These are phyloP conservation scores for Lamellibrachia luymesi DNA, from an alignment of 1,140 invertebrate species.

Conservation along the genomic window DNA sequence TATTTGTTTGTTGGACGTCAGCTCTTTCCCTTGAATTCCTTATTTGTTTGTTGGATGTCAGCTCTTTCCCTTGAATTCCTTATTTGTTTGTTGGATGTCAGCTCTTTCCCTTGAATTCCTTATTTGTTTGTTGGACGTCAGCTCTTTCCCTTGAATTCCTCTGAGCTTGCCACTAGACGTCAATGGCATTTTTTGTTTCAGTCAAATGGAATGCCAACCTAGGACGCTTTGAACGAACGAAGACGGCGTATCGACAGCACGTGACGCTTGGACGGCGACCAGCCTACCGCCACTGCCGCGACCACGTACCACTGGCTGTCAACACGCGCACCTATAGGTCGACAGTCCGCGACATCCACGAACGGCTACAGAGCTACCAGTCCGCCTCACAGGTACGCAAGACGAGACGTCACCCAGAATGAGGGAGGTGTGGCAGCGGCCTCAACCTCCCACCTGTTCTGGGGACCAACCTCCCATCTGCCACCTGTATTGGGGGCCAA, in stretches of 20 bases:
- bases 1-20: no score
- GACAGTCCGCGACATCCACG: not conserved
- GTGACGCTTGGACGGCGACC: no score
- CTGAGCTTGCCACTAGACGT: not conserved
- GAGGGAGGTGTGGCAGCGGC: not conserved
- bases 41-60: no score
- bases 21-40: no score
- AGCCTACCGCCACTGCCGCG: not conserved
- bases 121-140: no score
- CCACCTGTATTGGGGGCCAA: no score
- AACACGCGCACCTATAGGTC: not conserved
- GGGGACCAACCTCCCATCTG: no score
- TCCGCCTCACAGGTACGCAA: not conserved
- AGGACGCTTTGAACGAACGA: not conserved
- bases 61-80: no score
- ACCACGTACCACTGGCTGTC: not conserved
- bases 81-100: no score
- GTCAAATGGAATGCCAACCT: not conserved
- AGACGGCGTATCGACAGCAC: not conserved
- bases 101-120: no score
- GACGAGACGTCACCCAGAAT: not conserved
- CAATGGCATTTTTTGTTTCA: not conserved
- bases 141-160: no score
- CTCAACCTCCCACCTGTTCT: no score
- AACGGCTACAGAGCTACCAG: not conserved